These are phyloP conservation scores for Cryptotermes secundus DNA, from an alignment of 1,140 invertebrate species.

Conservation along the genomic window DNA sequence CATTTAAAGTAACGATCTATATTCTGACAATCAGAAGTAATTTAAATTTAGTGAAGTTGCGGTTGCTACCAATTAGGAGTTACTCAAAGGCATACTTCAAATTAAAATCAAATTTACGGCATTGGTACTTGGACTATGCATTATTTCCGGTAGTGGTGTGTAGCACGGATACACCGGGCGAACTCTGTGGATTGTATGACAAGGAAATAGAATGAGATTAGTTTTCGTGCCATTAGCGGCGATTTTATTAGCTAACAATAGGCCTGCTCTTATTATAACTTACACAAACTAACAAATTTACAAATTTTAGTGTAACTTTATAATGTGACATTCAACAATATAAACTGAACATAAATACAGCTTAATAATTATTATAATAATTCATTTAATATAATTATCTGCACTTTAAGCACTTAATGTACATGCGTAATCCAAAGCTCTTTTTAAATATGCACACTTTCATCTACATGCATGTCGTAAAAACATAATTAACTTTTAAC, in stretches of 20 bases:
- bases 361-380: background rate
- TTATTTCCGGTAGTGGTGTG: too few species aligned
- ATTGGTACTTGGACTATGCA: too few species aligned
- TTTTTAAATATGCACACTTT: background rate
- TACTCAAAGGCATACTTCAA: too few species aligned
- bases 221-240: background rate
- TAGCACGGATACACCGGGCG: too few species aligned
- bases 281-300: background rate
- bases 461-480: background rate
- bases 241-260: conserved; percentile 15
- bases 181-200: too few species aligned
- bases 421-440: background rate
- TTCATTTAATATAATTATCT: background rate
- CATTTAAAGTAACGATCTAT: too few species aligned
- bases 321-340: background rate
- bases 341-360: background rate
- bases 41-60: too few species aligned
- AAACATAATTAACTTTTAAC: background rate
- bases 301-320: background rate
- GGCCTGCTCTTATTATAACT: background rate
- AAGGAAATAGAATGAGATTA: too few species aligned
- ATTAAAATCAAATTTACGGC: too few species aligned
- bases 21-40: too few species aligned
- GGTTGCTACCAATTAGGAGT: too few species aligned
- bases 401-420: background rate